Percentiles rank a stretch among this genome's conserved stretches.
Evolutionary conservation across 2,888 invertebrate genomes (phyloP).

Genomic region (Diplazon laetatorius): DNA sequence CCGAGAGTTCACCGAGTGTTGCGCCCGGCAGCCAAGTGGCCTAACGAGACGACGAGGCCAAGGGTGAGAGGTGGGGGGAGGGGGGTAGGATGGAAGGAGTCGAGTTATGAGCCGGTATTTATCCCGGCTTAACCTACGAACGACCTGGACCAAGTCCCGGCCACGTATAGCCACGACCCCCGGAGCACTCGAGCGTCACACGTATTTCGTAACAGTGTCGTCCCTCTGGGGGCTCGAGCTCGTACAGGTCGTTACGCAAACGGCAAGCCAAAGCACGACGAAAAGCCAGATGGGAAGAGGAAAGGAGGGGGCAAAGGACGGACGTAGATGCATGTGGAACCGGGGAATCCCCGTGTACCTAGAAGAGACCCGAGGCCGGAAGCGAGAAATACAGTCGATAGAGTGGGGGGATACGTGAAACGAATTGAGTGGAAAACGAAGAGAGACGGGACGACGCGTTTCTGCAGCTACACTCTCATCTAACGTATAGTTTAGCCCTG

Average conservation of each 20-base stretch:
- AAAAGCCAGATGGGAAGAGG: too few species aligned
- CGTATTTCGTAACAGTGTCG: slow-evolving; percentile 33
- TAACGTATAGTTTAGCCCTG: slow-evolving; percentile 11
- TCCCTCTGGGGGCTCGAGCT: slow-evolving; percentile 43
- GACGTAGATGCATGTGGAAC: too few species aligned
- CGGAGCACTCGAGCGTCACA: slow-evolving; percentile 32
- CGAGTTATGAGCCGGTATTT: slow-evolving; percentile 73
- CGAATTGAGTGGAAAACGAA: slow-evolving; percentile 45
- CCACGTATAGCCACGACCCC: slow-evolving; percentile 38
- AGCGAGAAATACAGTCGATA: slow-evolving; percentile 34
- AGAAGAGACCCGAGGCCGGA: slow-evolving; percentile 20
- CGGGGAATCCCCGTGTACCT: slow-evolving; percentile 38
- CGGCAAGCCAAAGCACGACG: slow-evolving; percentile 57
- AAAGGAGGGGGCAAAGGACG: too few species aligned
- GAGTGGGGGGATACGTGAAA: slow-evolving; percentile 32
- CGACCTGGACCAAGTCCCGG: slow-evolving; percentile 66
- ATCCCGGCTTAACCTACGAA: slow-evolving; percentile 74
- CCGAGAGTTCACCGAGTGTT: slow-evolving; percentile 28
- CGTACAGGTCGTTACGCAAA: slow-evolving; percentile 51
- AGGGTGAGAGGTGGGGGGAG: too few species aligned
- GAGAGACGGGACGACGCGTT: slow-evolving; percentile 33
- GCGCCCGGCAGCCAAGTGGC: slow-evolving; percentile 36
- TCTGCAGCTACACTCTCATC: slow-evolving; percentile 25
- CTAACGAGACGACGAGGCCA: slow-evolving; percentile 37
- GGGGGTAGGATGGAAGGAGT: too few species aligned